Conservation (phyloP, 1,140 invertebrate species). For the Prorops nasuta region DNA sequence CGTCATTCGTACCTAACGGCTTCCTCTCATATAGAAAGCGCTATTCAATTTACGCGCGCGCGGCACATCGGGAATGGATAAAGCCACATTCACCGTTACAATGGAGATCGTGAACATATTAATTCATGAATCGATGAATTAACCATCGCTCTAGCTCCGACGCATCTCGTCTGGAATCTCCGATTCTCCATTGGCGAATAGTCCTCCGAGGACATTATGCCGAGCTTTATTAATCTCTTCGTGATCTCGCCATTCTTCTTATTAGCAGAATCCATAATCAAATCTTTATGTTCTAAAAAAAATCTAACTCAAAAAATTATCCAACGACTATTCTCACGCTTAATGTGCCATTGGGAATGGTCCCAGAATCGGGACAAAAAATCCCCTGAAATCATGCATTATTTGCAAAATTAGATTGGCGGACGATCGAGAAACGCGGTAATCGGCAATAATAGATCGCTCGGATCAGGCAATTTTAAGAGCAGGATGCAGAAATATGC, state of each 20-base stretch:
- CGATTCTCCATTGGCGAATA: constrained; percentile 8
- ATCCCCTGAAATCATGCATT: too few species aligned
- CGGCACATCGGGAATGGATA: constrained; percentile 16
- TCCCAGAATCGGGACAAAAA: too few species aligned
- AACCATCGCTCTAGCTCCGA: constrained; percentile 25
- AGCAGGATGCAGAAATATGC: too few species aligned
- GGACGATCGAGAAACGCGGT: too few species aligned
- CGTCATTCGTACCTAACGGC: constrained; percentile 20
- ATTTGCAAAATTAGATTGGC: too few species aligned
- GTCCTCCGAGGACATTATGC: constrained; percentile 14
- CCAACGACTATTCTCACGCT: too few species aligned
- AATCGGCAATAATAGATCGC: too few species aligned
- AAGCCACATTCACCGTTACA: constrained; percentile 28
- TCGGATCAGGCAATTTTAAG: too few species aligned
- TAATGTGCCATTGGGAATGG: too few species aligned
- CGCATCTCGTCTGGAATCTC: neutral
- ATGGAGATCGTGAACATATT: constrained; percentile 36
- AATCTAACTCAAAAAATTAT: neutral
- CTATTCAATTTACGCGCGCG: constrained; percentile 18
- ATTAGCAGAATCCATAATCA: neutral
- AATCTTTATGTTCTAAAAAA: neutral
- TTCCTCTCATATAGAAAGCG: constrained; percentile 12
- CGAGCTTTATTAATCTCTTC: neutral
- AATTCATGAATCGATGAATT: constrained; percentile 37
- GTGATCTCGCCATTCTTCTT: neutral